Base-by-base conservation (phyloP, 1,140 invertebrate genomes). In the Dendroctonus ponderosae region DNA sequence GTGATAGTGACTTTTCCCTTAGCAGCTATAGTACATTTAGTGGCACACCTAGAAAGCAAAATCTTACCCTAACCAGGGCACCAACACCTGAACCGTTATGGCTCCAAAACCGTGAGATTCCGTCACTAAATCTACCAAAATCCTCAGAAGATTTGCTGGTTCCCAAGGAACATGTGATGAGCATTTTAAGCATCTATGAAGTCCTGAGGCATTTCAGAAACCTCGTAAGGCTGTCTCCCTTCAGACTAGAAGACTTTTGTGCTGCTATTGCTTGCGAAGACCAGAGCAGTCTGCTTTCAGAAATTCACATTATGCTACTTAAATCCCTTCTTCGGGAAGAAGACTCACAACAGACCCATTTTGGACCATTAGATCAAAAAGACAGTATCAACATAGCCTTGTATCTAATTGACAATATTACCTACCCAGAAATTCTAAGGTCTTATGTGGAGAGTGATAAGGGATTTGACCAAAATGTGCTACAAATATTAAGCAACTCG, bases 191-290 rank as follows among this genome's bases (percentile, higher is more conserved):
- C 68, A 87, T 98, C 63, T 98, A 98, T 82, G 97, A 99, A 85
- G 91, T 97, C 12, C 79, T 98, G 40, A 84, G 95, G 70, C 91
- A 95, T 76, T 98, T 97, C 79, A 85, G 92, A 70, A 91, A 90
- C 72, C 84, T 96, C 68, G 88, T 98, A 6, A 84, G 96, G 60
- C 81, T 99, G 5, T 96, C 95, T 11, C 94, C 94, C 51, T 98
- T 97, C 80, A 86, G 93, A 67, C 90, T 98, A 79, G 97, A 98
- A 84, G 96, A 98, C 79, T 93, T 98, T 77, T 96, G 94, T 84
- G 91, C 93, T 7, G 91, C 93, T 41, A 75, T 98, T n/a, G 83
- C 89, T 59, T 91, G 89, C 75, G 92, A 97, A 74, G 95, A 98
- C 79, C 93, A 97, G 78, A 94, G 89, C 71, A 89, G 87, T 76